phyloP scores from a whole-genome alignment of 2,888 invertebrate genomes.

The Copidosoma aretas region DNA sequence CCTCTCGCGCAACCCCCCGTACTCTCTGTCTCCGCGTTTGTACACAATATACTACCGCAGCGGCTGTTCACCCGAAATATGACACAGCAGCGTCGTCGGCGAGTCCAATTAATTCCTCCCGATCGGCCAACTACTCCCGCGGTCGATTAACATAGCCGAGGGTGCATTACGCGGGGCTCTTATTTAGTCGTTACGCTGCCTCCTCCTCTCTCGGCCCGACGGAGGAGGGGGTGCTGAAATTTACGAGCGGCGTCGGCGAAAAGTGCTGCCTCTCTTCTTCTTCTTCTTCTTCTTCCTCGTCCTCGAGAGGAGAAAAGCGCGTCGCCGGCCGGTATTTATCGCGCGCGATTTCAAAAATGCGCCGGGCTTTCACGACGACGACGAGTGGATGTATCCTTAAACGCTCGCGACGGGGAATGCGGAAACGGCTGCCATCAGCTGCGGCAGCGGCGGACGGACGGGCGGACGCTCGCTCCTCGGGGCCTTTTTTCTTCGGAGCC shows the following conservation, averaged over 20 bases:
- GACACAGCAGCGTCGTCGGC: neutral
- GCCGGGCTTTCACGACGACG: conserved; percentile 23
- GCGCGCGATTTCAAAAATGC: conserved; percentile 22
- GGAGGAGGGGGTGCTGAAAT: conserved; percentile 3
- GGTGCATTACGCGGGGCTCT: conserved; percentile 16
- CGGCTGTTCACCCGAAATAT: neutral
- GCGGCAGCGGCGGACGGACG: too few species aligned
- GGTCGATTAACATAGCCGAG: conserved; percentile 19
- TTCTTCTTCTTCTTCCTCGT: neutral
- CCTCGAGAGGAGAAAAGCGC: too few species aligned
- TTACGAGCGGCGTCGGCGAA: conserved; percentile 16
- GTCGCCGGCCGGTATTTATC: too few species aligned
- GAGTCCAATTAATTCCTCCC: neutral
- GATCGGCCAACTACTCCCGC: neutral
- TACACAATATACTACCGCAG: neutral
- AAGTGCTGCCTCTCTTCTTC: neutral
- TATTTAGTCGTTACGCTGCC: conserved; percentile 26
- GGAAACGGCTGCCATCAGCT: conserved; percentile 19
- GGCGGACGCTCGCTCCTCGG: conserved; percentile 22
- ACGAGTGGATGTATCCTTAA: conserved; percentile 27
- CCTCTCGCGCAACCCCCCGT: too few species aligned
- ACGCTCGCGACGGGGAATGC: conserved; percentile 29
- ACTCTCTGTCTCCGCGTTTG: too few species aligned
- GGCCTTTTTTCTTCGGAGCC: too few species aligned
- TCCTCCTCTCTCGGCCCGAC: too few species aligned